Evolutionary conservation across 2,113 vertebrate species (phyloP).

Genomic region (Leptosomus discolor): DNA sequence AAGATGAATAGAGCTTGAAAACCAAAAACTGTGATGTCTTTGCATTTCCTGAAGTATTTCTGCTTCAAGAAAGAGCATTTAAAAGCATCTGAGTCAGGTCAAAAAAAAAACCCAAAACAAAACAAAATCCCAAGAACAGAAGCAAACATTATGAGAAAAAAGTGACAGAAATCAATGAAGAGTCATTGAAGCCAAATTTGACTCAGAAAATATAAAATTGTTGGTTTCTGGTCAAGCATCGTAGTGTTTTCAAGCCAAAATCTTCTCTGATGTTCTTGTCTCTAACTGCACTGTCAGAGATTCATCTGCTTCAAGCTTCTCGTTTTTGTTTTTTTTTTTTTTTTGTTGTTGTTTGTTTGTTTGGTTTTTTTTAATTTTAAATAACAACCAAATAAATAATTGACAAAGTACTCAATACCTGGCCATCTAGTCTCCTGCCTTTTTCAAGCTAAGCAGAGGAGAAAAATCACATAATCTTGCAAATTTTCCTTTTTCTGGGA

Average conservation of each 20-base stretch:
- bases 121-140: not conserved
- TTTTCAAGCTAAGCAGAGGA: not conserved
- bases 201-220: not conserved
- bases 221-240: not conserved
- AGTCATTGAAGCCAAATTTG: not conserved
- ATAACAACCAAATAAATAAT: not conserved
- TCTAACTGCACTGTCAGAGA: not conserved
- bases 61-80: not conserved
- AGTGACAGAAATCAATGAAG: not conserved
- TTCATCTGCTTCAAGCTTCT: not conserved
- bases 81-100: not conserved
- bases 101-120: not conserved
- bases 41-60: not conserved
- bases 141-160: not conserved
- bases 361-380: no score
- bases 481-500: not conserved
- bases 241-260: not conserved
- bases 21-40: not conserved
- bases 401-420: not conserved
- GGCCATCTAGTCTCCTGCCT: accelerated
- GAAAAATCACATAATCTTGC: not conserved
- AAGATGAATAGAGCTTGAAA: not conserved
- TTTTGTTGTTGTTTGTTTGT: no score
- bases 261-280: not conserved
- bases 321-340: not conserved